phyloP scores from a whole-genome alignment of 2,797 vertebrate genomes.

The Gadopsis bispinosus region DNA sequence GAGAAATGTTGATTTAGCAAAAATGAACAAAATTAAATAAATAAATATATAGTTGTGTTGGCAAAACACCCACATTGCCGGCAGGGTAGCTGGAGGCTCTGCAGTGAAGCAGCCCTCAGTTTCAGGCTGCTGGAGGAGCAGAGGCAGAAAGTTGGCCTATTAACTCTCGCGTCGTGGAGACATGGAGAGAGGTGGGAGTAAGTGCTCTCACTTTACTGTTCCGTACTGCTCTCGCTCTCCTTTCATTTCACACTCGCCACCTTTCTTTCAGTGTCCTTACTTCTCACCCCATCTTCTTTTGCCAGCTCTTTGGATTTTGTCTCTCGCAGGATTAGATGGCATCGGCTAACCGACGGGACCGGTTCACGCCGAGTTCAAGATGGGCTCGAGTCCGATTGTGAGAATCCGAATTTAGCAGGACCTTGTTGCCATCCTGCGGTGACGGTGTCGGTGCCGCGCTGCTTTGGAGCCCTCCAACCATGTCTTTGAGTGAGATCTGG shows the following conservation, averaged over 20 bases:
- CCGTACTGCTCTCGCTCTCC: no score
- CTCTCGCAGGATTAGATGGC: slow-evolving; percentile 19
- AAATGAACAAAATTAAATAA: no score
- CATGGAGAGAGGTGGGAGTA: slow-evolving; percentile 52
- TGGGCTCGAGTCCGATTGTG: slow-evolving; percentile 15
- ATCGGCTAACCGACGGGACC: neutral
- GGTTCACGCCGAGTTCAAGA: slow-evolving; percentile 19
- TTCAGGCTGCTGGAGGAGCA: slow-evolving; percentile 57
- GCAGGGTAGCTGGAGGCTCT: slow-evolving; percentile 66
- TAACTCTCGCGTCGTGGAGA: slow-evolving; percentile 64
- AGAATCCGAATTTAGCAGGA: slow-evolving; percentile 12
- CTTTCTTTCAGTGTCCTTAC: neutral
- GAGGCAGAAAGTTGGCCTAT: slow-evolving; percentile 65
- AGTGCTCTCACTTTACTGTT: slow-evolving; percentile 47
- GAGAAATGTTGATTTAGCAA: slow-evolving; percentile 70
- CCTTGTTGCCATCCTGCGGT: slow-evolving; percentile 1
- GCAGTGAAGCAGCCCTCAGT: slow-evolving; percentile 66
- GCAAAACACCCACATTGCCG: slow-evolving; percentile 75
- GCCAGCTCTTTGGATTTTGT: slow-evolving; percentile 6
- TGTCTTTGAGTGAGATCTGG: slow-evolving; percentile 27
- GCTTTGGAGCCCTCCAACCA: neutral
- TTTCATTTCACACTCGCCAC: slow-evolving; percentile 10
- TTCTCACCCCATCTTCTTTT: slow-evolving; percentile 9
- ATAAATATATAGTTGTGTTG: no score
- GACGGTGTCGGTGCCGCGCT: neutral